Percentiles rank a stretch among this genome's conserved stretches.
Evolutionary conservation across 2,888 invertebrate species (phyloP).

Genomic region (Tiphia femorata): DNA sequence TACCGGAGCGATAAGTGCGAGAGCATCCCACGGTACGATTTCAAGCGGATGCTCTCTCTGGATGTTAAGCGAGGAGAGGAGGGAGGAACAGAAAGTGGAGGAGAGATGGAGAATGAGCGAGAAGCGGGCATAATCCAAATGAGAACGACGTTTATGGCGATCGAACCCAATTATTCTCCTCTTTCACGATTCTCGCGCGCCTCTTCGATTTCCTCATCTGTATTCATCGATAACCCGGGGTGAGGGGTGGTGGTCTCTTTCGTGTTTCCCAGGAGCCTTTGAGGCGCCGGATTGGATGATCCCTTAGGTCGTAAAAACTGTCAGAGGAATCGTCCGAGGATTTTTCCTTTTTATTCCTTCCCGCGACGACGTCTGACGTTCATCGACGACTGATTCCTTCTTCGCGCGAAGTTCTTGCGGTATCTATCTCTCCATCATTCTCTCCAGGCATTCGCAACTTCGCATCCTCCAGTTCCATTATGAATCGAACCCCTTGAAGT

Average conservation of each 20-base stretch:
- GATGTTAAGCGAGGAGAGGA: not conserved
- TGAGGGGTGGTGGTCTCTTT: too few species aligned
- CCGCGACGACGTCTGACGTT: not conserved
- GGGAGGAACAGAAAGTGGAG: not conserved
- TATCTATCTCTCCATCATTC: too few species aligned
- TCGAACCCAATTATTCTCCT: constrained; percentile 6
- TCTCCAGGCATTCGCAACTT: too few species aligned
- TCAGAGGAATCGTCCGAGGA: too few species aligned
- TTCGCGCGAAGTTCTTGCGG: too few species aligned
- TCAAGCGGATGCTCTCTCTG: not conserved
- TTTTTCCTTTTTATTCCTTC: not conserved
- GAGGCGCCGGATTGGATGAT: too few species aligned
- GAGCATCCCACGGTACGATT: not conserved
- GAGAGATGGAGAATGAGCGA: not conserved
- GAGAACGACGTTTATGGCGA: constrained; percentile 8
- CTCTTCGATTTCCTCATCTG: too few species aligned
- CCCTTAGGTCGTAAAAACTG: too few species aligned
- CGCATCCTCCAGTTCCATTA: too few species aligned
- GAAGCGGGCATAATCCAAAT: constrained; percentile 14
- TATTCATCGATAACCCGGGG: too few species aligned
- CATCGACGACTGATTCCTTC: not conserved
- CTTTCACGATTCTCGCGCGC: too few species aligned
- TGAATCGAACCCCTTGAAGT: not conserved
- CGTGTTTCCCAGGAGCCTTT: too few species aligned
- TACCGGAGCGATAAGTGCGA: not conserved